phyloP scores from a whole-genome alignment of 2,888 invertebrate genomes.

The Pomacea canaliculata region DNA sequence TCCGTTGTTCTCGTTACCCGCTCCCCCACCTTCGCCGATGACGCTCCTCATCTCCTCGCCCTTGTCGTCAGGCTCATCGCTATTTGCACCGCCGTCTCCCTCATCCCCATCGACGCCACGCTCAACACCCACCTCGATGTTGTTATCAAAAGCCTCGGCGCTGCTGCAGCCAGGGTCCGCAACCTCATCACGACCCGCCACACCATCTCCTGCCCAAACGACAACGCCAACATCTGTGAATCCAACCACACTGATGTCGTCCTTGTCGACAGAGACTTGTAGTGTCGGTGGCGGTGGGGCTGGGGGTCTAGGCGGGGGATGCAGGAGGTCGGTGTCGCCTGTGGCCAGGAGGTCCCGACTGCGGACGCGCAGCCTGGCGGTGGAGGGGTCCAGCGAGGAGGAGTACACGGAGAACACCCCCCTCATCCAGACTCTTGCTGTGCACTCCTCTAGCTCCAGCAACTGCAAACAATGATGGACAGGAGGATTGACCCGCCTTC shows the following conservation, averaged over 20 bases:
- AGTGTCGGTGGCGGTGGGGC: neutral
- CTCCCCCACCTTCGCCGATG: too few relatives aligned
- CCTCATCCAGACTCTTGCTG: constrained; percentile 5
- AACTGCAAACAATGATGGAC: neutral
- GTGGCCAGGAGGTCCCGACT: neutral
- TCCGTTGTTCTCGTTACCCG: too few relatives aligned
- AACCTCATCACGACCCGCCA: neutral
- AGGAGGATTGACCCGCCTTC: neutral
- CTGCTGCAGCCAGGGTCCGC: neutral
- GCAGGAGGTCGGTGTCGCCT: neutral
- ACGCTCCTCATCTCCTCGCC: too few relatives aligned
- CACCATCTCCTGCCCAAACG: neutral
- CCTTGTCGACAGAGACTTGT: neutral
- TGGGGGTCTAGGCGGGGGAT: neutral
- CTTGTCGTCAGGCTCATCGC: too few relatives aligned
- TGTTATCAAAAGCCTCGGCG: too few relatives aligned
- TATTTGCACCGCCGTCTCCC: too few relatives aligned
- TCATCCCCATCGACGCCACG: too few relatives aligned
- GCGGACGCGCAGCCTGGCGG: constrained; percentile 14
- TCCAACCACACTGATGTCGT: neutral
- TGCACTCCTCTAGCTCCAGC: neutral
- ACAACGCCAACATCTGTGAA: neutral
- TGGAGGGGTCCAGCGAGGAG: constrained; percentile 20
- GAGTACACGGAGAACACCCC: constrained; percentile 22
- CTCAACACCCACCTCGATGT: too few relatives aligned